Percentiles rank a stretch among this genome's conserved stretches.
Conservation (phyloP, 23 tunicate species). For the Clavelina lepadiformis region DNA sequence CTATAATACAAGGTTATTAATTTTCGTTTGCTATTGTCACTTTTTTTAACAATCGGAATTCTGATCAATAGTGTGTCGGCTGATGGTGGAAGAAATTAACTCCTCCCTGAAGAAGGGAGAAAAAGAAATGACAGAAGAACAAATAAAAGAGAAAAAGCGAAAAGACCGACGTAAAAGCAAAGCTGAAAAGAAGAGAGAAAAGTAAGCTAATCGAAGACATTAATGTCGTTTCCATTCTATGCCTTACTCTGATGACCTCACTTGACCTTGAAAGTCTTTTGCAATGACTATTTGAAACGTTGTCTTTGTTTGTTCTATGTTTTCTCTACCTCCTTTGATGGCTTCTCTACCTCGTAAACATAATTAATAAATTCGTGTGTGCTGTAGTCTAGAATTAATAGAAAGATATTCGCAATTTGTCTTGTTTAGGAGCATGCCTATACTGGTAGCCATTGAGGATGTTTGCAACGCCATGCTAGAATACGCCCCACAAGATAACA, state of each 20-base stretch:
- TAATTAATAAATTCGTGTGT: not conserved
- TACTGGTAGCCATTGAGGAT: constrained; percentile 50
- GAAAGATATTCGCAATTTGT: not conserved
- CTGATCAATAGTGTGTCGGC: constrained; percentile 39
- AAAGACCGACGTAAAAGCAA: constrained; percentile 44
- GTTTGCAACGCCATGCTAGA: constrained; percentile 55
- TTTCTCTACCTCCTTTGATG: not conserved
- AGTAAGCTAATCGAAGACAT: too few species aligned
- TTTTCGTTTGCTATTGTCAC: not conserved
- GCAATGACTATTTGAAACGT: too few species aligned
- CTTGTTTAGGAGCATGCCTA: constrained; percentile 29
- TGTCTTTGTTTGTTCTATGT: not conserved
- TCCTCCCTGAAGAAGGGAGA: constrained; percentile 14
- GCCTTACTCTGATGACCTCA: too few species aligned
- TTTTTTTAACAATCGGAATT: not conserved
- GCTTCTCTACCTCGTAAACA: not conserved
- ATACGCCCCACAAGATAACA: constrained; percentile 47
- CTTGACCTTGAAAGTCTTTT: too few species aligned
- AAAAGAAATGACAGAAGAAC: constrained; percentile 28
- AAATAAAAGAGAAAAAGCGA: constrained; percentile 47
- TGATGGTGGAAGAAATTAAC: constrained; percentile 59
- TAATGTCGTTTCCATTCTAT: too few species aligned
- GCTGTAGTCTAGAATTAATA: not conserved
- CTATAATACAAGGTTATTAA: too few species aligned
- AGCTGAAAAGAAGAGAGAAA: constrained; percentile 35